Evolutionary conservation across 2,113 vertebrate genomes (phyloP).

Genomic region (Callopanchax toddi): DNA sequence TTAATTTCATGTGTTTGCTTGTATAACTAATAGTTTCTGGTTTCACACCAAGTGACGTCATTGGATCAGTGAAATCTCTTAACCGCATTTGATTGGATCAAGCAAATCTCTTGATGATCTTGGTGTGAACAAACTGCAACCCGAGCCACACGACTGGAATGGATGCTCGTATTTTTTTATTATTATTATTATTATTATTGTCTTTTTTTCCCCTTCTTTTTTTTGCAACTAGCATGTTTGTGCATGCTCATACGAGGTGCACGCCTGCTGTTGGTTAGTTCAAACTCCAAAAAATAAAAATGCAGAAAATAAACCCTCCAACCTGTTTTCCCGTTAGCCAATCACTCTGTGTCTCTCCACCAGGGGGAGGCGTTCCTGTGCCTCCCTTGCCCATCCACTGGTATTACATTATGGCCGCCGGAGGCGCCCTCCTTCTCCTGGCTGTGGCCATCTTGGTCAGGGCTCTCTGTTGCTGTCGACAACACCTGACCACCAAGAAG

Average conservation of each 20-base stretch:
- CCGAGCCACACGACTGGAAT: conserved; percentile 49
- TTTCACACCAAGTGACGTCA: conserved; percentile 72
- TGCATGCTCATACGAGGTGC: conserved; percentile 73
- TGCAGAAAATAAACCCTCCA: conserved; percentile 50
- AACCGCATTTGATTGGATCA: conserved; percentile 43
- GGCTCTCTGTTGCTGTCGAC: conserved; percentile 95
- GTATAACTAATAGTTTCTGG: conserved; percentile 66
- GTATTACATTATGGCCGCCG: conserved; percentile 99
- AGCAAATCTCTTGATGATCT: conserved; percentile 59
- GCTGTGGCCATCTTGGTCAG: conserved; percentile 92
- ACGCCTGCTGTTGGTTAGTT: conserved; percentile 65
- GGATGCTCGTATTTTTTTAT: conserved; percentile 59
- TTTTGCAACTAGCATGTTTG: conserved; percentile 75
- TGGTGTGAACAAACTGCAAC: conserved; percentile 75
- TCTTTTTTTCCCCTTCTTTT: conserved; percentile 50
- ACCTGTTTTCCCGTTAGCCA: conserved; percentile 85
- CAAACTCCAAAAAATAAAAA: conserved; percentile 32
- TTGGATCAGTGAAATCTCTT: conserved; percentile 10
- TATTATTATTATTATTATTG: conserved; percentile 35
- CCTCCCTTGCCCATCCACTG: conserved; percentile 98
- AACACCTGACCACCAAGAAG: conserved; percentile 98
- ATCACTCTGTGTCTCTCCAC: conserved; percentile 96
- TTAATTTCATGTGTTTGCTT: conserved; percentile 65
- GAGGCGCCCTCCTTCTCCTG: conserved; percentile 95
- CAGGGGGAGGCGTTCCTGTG: conserved; percentile 96